Evolutionary conservation across 2,888 invertebrate species (phyloP).

Genomic region (Sialis lutaria): DNA sequence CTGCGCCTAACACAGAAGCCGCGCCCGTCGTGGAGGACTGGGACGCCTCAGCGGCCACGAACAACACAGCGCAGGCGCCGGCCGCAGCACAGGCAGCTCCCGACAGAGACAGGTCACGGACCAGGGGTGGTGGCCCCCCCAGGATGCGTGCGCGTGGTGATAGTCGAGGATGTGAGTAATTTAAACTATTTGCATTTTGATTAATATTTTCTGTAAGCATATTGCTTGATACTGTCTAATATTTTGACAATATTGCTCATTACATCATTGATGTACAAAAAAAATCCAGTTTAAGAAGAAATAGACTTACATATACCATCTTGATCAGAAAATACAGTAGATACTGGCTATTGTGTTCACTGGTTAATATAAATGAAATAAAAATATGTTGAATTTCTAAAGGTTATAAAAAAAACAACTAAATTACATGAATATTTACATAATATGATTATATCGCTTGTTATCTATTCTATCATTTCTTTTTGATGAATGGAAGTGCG

Average conservation of each 20-base stretch:
- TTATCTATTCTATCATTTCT: too few relatives aligned
- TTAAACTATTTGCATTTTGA: too few relatives aligned
- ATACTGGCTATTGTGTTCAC: too few relatives aligned
- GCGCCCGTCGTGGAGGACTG: conserved; percentile 12
- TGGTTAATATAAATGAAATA: too few relatives aligned
- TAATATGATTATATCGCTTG: too few relatives aligned
- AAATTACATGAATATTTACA: too few relatives aligned
- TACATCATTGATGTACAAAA: background rate
- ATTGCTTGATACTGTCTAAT: background rate
- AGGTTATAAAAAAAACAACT: too few relatives aligned
- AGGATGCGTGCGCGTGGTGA: conserved; percentile 32
- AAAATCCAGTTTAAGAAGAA: background rate
- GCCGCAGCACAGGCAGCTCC: conserved; percentile 16
- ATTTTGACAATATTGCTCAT: background rate
- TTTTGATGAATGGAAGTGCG: too few relatives aligned
- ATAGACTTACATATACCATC: background rate
- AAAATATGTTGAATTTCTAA: too few relatives aligned
- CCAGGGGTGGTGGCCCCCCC: conserved; percentile 25
- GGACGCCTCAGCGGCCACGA: conserved; percentile 14
- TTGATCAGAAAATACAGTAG: too few relatives aligned
- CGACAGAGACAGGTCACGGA: conserved; percentile 26
- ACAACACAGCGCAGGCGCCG: conserved; percentile 12
- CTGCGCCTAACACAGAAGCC: conserved; percentile 21
- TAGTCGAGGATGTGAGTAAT: conserved; percentile 12
- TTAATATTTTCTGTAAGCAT: too few relatives aligned